phyloP scores from a whole-genome alignment of 2,888 invertebrate species.

The Furcula furcula region DNA sequence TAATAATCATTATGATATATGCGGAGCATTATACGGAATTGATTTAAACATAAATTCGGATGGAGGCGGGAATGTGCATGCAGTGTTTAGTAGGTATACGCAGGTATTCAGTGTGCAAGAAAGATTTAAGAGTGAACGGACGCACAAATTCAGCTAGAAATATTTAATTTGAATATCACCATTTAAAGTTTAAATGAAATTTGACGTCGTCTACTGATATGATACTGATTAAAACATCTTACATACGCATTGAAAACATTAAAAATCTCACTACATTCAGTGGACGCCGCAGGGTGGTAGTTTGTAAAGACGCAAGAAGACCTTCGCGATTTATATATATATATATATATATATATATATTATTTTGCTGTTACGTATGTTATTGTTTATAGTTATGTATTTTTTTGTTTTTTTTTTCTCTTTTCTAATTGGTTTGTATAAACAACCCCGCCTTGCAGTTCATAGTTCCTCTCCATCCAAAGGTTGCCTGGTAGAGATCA shows the following conservation, averaged over 20 bases:
- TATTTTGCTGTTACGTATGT: no score
- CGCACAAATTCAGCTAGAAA: conserved; percentile 12
- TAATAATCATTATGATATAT: conserved; percentile 8
- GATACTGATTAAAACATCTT: conserved; percentile 9
- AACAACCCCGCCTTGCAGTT: no score
- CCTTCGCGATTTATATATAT: background rate
- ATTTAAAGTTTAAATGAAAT: conserved; percentile 8
- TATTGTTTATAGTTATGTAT: no score
- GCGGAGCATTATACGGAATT: conserved; percentile 8
- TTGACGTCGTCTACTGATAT: conserved; percentile 10
- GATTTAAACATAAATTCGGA: conserved; percentile 7
- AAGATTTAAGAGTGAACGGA: conserved; percentile 7
- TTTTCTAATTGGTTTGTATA: no score
- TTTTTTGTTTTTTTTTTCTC: no score
- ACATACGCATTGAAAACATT: conserved; percentile 11
- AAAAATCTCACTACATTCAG: conserved; percentile 8
- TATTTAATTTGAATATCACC: conserved; percentile 10
- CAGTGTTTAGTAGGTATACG: conserved; percentile 10
- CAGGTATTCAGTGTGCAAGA: conserved; percentile 7
- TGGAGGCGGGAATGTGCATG: conserved; percentile 6
- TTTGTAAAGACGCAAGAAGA: conserved; percentile 3
- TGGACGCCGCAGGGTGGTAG: conserved; percentile 9
- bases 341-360: no score
- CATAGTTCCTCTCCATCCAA: no score
- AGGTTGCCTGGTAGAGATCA: no score